These are phyloP conservation scores for Heliothis peltigera DNA, from an alignment of 2,888 invertebrate species.

Conservation along the genomic window DNA sequence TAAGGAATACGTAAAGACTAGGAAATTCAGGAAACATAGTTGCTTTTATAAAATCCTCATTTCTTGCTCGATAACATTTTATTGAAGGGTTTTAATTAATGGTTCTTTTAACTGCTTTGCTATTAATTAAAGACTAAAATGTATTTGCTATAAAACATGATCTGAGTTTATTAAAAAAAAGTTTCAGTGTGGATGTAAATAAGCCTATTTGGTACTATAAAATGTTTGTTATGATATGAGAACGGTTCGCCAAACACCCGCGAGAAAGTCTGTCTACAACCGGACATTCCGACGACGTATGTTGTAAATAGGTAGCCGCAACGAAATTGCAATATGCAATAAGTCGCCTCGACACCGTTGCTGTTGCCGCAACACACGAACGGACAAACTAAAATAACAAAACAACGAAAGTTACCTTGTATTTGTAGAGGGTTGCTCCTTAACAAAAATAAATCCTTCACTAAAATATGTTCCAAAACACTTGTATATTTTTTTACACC, in stretches of 20 bases:
- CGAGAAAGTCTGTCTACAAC: constrained; percentile 76
- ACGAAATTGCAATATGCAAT: constrained; percentile 80
- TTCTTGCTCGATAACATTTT: constrained; percentile 29
- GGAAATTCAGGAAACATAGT: not conserved
- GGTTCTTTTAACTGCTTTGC: not conserved
- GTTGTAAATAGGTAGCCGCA: constrained; percentile 82
- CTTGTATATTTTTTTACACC: constrained; percentile 67
- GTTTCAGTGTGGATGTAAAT: not conserved
- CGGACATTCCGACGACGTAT: constrained; percentile 73
- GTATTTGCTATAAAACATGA: constrained; percentile 12
- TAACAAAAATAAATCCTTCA: constrained; percentile 77
- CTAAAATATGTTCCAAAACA: constrained; percentile 68
- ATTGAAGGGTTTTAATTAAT: constrained; percentile 21
- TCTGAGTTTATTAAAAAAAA: constrained; percentile 22
- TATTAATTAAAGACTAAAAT: not conserved
- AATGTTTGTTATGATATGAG: constrained; percentile 61
- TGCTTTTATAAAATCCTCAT: constrained; percentile 34
- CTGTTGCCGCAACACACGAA: constrained; percentile 69
- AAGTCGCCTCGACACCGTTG: constrained; percentile 72
- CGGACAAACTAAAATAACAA: constrained; percentile 59
- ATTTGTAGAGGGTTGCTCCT: constrained; percentile 72
- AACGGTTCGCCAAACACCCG: constrained; percentile 66
- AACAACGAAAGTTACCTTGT: constrained; percentile 78
- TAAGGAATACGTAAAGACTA: not conserved
- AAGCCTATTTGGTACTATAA: constrained; percentile 7